Conservation (phyloP, 2,888 invertebrate genomes). For the Xanthorhoe designata region DNA sequence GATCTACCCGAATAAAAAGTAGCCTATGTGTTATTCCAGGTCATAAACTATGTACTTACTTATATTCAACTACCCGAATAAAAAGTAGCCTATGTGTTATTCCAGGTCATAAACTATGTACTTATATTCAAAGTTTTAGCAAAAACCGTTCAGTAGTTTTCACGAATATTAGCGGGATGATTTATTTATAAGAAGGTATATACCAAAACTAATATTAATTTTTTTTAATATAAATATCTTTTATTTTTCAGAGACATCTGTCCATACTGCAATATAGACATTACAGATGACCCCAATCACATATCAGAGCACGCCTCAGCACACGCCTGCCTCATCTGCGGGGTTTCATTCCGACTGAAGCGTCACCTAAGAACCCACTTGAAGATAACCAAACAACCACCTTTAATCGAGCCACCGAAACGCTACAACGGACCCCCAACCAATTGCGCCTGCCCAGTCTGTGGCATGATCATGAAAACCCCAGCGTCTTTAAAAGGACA, state of each 20-base stretch:
- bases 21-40: too few species aligned
- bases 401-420: slow-evolving; percentile 3
- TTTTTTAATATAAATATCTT: too few species aligned
- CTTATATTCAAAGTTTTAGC: too few species aligned
- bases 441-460: slow-evolving; percentile 11
- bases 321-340: slow-evolving; percentile 24
- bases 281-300: not conserved
- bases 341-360: slow-evolving; percentile 7
- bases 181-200: too few species aligned
- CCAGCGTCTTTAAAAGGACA: slow-evolving; percentile 19
- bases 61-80: too few species aligned
- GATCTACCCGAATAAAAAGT: too few species aligned
- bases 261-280: slow-evolving; percentile 26
- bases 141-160: too few species aligned
- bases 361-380: slow-evolving; percentile 6
- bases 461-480: slow-evolving; percentile 23
- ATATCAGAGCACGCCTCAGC: slow-evolving; percentile 11
- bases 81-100: too few species aligned
- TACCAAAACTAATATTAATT: too few species aligned
- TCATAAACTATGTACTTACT: too few species aligned
- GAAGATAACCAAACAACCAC: not conserved
- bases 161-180: too few species aligned
- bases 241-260: slow-evolving; percentile 31
- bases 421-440: slow-evolving; percentile 1
- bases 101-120: too few species aligned